Evolutionary conservation across 1,140 invertebrate species (phyloP).

Genomic region (Bradysia coprophila): DNA sequence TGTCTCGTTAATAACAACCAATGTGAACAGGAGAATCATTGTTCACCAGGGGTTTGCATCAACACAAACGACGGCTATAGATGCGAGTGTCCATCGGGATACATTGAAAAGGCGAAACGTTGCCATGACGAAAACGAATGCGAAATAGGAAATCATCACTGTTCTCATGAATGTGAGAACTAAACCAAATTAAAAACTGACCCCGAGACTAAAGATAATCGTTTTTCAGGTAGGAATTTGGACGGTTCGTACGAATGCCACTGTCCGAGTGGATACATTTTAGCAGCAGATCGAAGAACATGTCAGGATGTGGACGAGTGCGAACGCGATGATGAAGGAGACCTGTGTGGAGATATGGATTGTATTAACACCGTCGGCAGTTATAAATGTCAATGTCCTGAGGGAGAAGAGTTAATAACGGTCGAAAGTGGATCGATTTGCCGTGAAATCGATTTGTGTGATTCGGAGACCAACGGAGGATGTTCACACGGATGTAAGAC

Average conservation of each 20-base stretch:
- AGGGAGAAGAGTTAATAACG: slow-evolving; percentile 15
- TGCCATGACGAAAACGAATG: slow-evolving; percentile 55
- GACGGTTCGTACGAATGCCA: slow-evolving; percentile 66
- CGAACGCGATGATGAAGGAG: slow-evolving; percentile 40
- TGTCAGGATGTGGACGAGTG: slow-evolving; percentile 64
- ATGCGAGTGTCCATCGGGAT: slow-evolving; percentile 28
- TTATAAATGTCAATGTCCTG: slow-evolving; percentile 62
- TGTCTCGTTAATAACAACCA: slow-evolving; percentile 14
- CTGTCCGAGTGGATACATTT: slow-evolving; percentile 51
- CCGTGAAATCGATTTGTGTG: slow-evolving; percentile 39
- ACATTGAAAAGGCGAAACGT: slow-evolving; percentile 13
- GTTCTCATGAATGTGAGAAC: slow-evolving; percentile 65
- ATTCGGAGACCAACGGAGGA: slow-evolving; percentile 21
- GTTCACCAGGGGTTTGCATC: slow-evolving; percentile 26
- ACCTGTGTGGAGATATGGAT: slow-evolving; percentile 35
- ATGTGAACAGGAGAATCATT: slow-evolving; percentile 20
- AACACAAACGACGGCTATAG: slow-evolving; percentile 33
- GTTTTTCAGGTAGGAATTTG: too few species aligned
- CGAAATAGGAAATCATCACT: slow-evolving; percentile 48
- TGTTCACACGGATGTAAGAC: slow-evolving; percentile 20
- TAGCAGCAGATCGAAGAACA: slow-evolving; percentile 30
- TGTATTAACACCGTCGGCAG: slow-evolving; percentile 58
- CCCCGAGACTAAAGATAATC: too few species aligned
- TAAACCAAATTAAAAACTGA: too few species aligned
- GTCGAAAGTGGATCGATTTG: slow-evolving; percentile 17